Evolutionary conservation across 2,797 vertebrate species (phyloP).

Genomic region (Muraenolepis orangiensis): DNA sequence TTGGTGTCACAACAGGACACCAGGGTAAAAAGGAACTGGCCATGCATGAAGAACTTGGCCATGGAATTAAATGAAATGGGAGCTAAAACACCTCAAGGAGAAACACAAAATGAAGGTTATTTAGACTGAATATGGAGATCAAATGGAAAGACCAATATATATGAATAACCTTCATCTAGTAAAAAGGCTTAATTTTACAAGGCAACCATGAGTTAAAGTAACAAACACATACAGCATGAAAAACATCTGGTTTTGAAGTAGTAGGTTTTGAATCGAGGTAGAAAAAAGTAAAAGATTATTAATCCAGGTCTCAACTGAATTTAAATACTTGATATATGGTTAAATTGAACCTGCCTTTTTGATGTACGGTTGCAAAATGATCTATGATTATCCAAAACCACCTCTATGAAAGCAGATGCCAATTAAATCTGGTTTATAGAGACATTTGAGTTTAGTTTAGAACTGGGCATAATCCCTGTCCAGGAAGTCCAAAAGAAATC

Average conservation of each 20-base stretch:
- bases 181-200: neutral
- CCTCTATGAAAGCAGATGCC: neutral
- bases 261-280: neutral
- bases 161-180: neutral
- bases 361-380: neutral
- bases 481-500: slow-evolving; percentile 20
- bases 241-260: neutral
- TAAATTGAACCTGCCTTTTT: neutral
- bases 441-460: slow-evolving; percentile 1
- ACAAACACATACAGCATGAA: neutral
- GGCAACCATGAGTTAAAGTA: neutral
- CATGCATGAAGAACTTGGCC: neutral
- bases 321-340: neutral
- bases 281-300: neutral
- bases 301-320: neutral
- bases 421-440: neutral
- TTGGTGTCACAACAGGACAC: neutral
- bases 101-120: neutral
- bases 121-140: neutral
- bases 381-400: neutral
- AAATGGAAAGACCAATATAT: neutral
- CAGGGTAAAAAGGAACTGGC: neutral
- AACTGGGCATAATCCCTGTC: neutral
- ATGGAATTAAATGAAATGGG: neutral
- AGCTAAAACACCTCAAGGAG: neutral